Evolutionary conservation across 2,113 vertebrate genomes (phyloP).

Genomic region (Tragulus kanchil): DNA sequence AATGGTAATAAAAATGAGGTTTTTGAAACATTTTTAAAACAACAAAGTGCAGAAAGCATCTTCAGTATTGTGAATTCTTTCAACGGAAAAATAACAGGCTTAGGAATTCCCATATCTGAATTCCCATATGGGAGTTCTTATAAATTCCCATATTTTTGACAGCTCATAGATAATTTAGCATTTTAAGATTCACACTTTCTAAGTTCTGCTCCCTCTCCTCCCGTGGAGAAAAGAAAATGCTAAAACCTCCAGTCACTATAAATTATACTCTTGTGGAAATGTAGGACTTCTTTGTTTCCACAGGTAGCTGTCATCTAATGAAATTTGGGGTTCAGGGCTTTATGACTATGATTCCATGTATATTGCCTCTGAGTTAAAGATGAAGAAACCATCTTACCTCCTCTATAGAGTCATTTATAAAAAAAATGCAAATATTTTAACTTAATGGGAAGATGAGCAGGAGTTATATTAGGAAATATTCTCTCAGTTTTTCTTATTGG

Average conservation of each 20-base stretch:
- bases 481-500: not conserved
- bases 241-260: not conserved
- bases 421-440: slow-evolving; percentile 1
- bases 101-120: not conserved
- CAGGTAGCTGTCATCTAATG: not conserved
- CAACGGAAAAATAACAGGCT: not conserved
- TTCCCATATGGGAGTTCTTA: too few relatives aligned
- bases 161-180: not conserved
- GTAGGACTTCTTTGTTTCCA: not conserved
- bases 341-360: not conserved
- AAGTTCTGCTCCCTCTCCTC: not conserved
- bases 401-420: not conserved
- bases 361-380: not conserved
- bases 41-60: not conserved
- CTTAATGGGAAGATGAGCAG: not conserved
- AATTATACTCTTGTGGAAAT: not conserved
- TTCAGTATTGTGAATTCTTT: not conserved
- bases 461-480: not conserved
- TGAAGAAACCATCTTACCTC: not conserved
- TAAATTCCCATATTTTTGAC: not conserved
- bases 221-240: not conserved
- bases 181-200: not conserved
- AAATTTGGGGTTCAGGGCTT: not conserved
- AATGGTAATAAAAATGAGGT: not conserved
- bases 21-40: not conserved